Evolutionary conservation across 1,140 invertebrate species (phyloP).

Genomic region (Drosophila orosa): DNA sequence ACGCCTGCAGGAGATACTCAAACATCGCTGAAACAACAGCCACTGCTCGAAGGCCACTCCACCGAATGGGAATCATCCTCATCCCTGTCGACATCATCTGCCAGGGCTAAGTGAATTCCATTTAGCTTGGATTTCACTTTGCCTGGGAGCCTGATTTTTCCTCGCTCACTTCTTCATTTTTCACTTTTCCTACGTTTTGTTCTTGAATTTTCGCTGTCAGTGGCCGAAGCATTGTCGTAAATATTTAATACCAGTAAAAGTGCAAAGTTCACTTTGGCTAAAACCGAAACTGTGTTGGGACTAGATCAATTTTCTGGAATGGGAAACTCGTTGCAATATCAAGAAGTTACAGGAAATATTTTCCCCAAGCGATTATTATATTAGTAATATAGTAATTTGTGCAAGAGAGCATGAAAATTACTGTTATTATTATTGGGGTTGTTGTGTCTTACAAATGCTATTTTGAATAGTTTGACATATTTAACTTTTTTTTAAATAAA

Average conservation of each 20-base stretch:
- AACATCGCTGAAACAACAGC: constrained; percentile 49
- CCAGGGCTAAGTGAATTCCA: constrained; percentile 52
- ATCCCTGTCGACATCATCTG: constrained; percentile 32
- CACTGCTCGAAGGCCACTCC: constrained; percentile 5
- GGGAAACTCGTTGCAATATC: constrained; percentile 1
- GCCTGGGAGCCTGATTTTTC: constrained; percentile 47
- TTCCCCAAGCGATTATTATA: neutral
- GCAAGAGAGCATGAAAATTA: neutral
- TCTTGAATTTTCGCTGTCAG: constrained; percentile 43
- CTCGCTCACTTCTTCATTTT: constrained; percentile 22
- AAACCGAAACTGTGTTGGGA: constrained; percentile 53
- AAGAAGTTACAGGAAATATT: constrained; percentile 2
- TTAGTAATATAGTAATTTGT: neutral
- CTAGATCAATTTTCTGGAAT: constrained; percentile 30
- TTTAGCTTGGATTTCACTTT: constrained; percentile 70
- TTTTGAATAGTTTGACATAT: neutral
- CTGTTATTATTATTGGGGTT: neutral
- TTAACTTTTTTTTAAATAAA: no score
- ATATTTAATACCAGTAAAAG: constrained; percentile 77
- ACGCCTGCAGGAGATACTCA: constrained; percentile 82
- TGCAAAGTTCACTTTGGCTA: constrained; percentile 75
- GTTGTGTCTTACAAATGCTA: neutral
- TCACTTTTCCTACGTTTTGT: constrained; percentile 20
- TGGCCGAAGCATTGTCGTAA: constrained; percentile 54
- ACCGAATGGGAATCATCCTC: constrained; percentile 20